Conservation (phyloP, 1,140 invertebrate species). For the Belonocnema kinseyi region DNA sequence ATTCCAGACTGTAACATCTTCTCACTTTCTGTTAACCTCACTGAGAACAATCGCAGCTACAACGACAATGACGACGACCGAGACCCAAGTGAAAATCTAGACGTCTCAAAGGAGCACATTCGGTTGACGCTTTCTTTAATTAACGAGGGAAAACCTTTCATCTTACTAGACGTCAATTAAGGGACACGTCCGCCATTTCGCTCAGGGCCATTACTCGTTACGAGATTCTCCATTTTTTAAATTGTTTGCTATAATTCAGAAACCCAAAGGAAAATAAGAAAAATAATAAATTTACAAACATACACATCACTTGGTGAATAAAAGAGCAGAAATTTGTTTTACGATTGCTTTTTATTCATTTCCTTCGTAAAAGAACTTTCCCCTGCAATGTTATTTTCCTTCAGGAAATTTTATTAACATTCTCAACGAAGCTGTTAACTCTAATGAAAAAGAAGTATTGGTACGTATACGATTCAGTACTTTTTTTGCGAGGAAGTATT, state of each 20-base stretch:
- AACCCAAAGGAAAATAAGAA: neutral
- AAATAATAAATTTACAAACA: too few relatives aligned
- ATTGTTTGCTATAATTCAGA: neutral
- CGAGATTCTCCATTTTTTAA: neutral
- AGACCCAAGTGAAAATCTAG: constrained; percentile 38
- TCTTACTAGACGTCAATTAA: constrained; percentile 19
- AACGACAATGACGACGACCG: constrained; percentile 4
- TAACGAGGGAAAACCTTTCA: constrained; percentile 22
- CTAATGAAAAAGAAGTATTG: too few relatives aligned
- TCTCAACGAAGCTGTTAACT: neutral
- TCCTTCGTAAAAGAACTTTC: too few relatives aligned
- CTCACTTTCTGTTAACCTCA: constrained; percentile 23
- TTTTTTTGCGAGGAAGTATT: too few relatives aligned
- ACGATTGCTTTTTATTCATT: too few relatives aligned
- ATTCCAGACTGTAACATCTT: constrained; percentile 27
- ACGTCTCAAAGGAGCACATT: constrained; percentile 34
- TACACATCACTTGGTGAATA: too few relatives aligned
- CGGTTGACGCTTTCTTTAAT: constrained; percentile 32
- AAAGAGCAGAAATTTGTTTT: too few relatives aligned
- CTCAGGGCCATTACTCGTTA: neutral
- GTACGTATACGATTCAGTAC: too few relatives aligned
- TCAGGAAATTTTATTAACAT: neutral
- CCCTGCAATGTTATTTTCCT: neutral
- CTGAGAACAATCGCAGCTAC: constrained; percentile 35
- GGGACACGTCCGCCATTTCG: neutral